Percentiles rank a stretch among this genome's conserved stretches.
Evolutionary conservation across 2,797 vertebrate genomes (phyloP).

Genomic region (Chaunax sp.): DNA sequence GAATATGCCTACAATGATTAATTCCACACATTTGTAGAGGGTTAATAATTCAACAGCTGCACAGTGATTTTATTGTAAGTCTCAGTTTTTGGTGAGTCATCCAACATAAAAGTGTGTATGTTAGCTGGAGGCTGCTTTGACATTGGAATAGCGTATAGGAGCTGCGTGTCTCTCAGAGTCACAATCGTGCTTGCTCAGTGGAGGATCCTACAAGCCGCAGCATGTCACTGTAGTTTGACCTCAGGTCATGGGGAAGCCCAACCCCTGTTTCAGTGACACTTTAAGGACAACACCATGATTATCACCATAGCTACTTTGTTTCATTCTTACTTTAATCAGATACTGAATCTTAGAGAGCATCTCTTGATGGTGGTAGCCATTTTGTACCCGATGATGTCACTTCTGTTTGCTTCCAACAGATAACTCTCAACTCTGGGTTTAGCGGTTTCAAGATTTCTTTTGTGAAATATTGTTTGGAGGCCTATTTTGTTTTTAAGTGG

Average conservation of each 20-base stretch:
- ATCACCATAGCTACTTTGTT: slow-evolving; percentile 1
- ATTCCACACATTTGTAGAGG: slow-evolving; percentile 11
- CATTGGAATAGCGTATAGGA: slow-evolving; percentile 32
- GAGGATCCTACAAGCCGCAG: slow-evolving; percentile 75
- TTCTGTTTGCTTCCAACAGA: slow-evolving; percentile 38
- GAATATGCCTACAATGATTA: slow-evolving; percentile 3
- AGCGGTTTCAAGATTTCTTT: background rate
- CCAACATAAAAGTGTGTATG: slow-evolving; percentile 20
- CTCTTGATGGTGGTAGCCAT: slow-evolving; percentile 52
- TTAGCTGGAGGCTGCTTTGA: slow-evolving; percentile 33
- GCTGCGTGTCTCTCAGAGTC: slow-evolving; percentile 53
- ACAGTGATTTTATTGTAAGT: slow-evolving; percentile 37
- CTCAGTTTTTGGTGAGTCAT: slow-evolving; percentile 42
- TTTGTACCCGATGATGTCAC: slow-evolving; percentile 56
- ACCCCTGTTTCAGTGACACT: slow-evolving; percentile 65
- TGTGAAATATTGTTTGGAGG: background rate
- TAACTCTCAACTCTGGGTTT: slow-evolving; percentile 1
- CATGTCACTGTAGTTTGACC: slow-evolving; percentile 84
- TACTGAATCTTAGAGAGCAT: slow-evolving; percentile 33
- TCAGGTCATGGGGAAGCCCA: slow-evolving; percentile 79
- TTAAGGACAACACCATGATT: slow-evolving; percentile 56
- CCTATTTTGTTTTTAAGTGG: background rate
- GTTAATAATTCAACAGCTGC: slow-evolving; percentile 37
- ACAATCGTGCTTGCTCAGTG: slow-evolving; percentile 63
- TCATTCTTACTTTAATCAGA: slow-evolving; percentile 36